phyloP scores from a whole-genome alignment of 2,888 invertebrate species.

The Dione vanillae region DNA sequence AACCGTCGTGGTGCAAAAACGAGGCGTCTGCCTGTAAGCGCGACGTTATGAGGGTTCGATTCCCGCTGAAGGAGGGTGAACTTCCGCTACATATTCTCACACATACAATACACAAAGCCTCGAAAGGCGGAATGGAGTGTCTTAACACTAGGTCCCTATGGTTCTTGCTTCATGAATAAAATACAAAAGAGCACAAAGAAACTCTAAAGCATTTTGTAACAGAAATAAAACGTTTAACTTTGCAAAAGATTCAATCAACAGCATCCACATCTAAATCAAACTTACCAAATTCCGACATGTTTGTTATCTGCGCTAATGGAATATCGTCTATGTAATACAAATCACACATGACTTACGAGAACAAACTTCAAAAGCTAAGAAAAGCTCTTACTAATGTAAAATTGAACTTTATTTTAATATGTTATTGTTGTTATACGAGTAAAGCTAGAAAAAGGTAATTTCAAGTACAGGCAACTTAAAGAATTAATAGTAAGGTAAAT shows the following conservation, averaged over 20 bases:
- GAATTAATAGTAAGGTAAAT: too few relatives aligned
- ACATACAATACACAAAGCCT: too few relatives aligned
- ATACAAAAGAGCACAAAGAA: neutral
- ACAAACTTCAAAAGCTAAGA: constrained; percentile 33
- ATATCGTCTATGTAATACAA: constrained; percentile 39
- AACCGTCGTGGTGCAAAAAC: too few relatives aligned
- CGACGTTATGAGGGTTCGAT: too few relatives aligned
- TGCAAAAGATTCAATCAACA: constrained; percentile 2
- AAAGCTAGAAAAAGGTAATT: too few relatives aligned
- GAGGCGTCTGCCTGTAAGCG: too few relatives aligned
- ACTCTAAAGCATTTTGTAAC: neutral
- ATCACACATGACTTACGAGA: constrained; percentile 31
- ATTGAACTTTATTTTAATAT: too few relatives aligned
- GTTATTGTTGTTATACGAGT: too few relatives aligned
- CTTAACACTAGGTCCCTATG: neutral
- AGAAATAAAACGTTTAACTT: neutral
- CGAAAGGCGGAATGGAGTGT: neutral
- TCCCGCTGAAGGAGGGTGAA: too few relatives aligned
- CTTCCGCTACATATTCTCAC: too few relatives aligned
- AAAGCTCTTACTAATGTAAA: neutral
- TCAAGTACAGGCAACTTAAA: too few relatives aligned
- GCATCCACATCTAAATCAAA: constrained; percentile 37
- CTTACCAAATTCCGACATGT: constrained; percentile 52
- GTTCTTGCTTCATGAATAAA: neutral
- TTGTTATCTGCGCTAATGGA: constrained; percentile 51